Conservation (phyloP, 2,888 invertebrate genomes). For the Mythimna lalbum region DNA sequence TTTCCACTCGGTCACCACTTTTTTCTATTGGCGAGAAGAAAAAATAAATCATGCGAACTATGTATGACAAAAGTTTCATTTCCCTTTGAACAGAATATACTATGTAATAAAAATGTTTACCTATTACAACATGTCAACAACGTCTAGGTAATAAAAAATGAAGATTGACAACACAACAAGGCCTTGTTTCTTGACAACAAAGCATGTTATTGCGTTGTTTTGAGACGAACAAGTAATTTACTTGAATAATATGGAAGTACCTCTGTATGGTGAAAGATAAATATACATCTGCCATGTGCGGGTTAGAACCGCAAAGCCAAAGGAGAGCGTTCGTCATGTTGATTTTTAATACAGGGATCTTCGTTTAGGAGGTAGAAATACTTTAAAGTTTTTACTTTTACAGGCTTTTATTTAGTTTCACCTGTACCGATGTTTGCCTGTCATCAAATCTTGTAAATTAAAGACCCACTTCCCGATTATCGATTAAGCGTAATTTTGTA, state of each 20-base stretch:
- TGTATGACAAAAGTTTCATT: too few species aligned
- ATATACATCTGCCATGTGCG: neutral
- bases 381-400: too few species aligned
- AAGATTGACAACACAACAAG: conserved; percentile 17
- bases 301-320: neutral
- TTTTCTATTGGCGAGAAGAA: too few species aligned
- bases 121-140: neutral
- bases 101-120: neutral
- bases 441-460: too few species aligned
- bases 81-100: neutral
- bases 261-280: neutral
- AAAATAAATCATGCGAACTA: too few species aligned
- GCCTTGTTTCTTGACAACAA: conserved; percentile 8
- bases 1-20: too few species aligned
- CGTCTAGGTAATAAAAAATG: conserved; percentile 6
- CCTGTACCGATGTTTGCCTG: too few species aligned
- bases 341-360: too few species aligned
- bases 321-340: neutral
- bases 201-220: conserved; percentile 34
- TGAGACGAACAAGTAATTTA: conserved; percentile 22
- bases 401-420: too few species aligned
- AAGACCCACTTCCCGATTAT: too few species aligned
- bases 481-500: too few species aligned
- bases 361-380: too few species aligned
- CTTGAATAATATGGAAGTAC: neutral